Conservation (phyloP, 2,113 vertebrate genomes). For the Eonycteris spelaea region DNA sequence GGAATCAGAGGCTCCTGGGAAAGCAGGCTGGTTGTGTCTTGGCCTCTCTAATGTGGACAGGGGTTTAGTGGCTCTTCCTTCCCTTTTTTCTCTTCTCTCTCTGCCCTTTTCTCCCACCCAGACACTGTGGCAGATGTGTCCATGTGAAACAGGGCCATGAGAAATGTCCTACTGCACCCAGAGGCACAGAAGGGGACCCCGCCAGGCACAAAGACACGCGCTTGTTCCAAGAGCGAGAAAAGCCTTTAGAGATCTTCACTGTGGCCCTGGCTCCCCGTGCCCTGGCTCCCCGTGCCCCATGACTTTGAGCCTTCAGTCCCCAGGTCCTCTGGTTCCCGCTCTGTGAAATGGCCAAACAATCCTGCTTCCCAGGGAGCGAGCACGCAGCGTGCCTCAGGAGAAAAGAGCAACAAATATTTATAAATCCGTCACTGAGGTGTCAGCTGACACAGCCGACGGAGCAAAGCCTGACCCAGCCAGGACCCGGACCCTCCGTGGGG, state of each 20-base stretch:
- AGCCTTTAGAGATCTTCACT: not conserved
- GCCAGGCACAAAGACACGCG: not conserved
- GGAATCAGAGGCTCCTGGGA: not conserved
- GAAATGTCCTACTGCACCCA: not conserved
- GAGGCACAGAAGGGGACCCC: not conserved
- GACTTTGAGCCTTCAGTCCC: not conserved
- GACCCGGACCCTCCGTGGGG: not conserved
- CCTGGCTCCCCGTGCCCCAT: not conserved
- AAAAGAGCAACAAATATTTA: slow-evolving; percentile 34
- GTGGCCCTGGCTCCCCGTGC: not conserved
- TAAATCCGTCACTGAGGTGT: not conserved
- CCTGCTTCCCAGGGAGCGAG: not conserved
- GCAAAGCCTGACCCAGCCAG: not conserved
- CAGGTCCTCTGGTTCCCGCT: not conserved
- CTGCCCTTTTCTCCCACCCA: not conserved
- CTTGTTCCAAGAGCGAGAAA: not conserved
- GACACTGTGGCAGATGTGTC: not conserved
- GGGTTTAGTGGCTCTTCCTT: not conserved
- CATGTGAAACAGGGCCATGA: not conserved
- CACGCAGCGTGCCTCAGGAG: not conserved
- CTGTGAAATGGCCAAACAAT: not conserved
- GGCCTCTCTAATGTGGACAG: not conserved
- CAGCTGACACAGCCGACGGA: not conserved
- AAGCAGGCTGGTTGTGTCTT: accelerated
- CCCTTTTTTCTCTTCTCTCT: not conserved